Conservation (phyloP, 2,113 vertebrate genomes). For the Perccottus glenii region DNA sequence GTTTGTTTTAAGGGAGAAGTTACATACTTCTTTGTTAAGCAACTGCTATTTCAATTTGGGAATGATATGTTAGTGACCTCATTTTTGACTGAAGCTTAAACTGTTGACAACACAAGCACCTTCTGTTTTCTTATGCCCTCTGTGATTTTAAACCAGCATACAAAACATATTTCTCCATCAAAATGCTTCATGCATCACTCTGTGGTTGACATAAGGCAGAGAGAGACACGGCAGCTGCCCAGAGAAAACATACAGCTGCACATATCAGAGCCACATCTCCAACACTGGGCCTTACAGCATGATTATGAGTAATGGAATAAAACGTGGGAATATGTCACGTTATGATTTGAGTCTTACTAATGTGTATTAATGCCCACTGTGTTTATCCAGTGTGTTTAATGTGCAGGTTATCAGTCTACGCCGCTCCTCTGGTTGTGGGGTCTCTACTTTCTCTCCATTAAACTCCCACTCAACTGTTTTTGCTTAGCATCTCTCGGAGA, state of each 20-base stretch:
- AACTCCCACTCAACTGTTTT: conserved; percentile 44
- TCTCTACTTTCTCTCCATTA: conserved; percentile 21
- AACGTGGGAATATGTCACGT: conserved; percentile 30
- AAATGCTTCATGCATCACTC: conserved; percentile 35
- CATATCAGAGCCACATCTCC: conserved; percentile 45
- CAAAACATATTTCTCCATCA: conserved; percentile 13
- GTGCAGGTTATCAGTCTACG: conserved; percentile 22
- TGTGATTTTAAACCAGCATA: conserved; percentile 1
- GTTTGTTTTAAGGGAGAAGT: no score
- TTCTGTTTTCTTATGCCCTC: not conserved
- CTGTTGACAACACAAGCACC: not conserved
- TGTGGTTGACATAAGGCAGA: conserved; percentile 20
- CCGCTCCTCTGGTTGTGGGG: conserved; percentile 1
- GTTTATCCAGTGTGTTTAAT: not conserved
- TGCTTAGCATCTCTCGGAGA: conserved; percentile 69
- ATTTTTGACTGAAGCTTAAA: no score
- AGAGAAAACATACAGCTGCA: conserved; percentile 51
- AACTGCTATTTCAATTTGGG: no score
- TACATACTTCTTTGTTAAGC: no score
- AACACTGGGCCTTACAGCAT: conserved; percentile 33
- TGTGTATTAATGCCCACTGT: not conserved
- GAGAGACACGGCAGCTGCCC: conserved; percentile 39
- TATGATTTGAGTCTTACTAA: not conserved
- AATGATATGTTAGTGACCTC: no score
- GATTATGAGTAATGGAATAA: conserved; percentile 29